Conservation (phyloP, 1,140 invertebrate genomes). For the Caenorhabditis briggsae region DNA sequence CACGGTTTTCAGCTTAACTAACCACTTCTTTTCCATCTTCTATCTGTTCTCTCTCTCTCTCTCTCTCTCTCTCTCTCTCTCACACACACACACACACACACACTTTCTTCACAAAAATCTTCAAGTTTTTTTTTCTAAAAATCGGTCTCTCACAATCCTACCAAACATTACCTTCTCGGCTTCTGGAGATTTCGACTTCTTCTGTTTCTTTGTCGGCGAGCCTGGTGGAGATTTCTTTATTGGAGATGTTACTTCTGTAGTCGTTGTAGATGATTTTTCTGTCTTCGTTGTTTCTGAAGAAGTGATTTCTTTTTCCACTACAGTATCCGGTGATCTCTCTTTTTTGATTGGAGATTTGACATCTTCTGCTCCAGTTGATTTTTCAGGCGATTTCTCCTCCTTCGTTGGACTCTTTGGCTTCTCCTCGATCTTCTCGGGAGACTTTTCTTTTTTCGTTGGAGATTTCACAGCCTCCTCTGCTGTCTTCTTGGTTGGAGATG, state of each 20-base stretch:
- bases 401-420: not conserved
- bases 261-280: not conserved
- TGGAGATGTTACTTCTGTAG: not conserved
- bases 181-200: conserved; percentile 49
- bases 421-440: not conserved
- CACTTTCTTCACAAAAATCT: not conserved
- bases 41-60: not conserved
- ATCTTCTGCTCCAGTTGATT: not conserved
- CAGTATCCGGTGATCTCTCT: no score
- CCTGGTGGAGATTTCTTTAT: conserved; percentile 4
- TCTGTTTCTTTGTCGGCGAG: conserved; percentile 53
- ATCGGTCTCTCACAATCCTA: conserved; percentile 2
- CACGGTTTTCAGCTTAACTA: not conserved
- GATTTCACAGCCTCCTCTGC: conserved; percentile 11
- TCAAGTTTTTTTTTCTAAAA: conserved; percentile 5
- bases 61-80: not conserved
- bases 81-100: no score
- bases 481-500: conserved; percentile 17
- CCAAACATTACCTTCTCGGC: conserved; percentile 42
- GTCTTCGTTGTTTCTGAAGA: conserved; percentile 5
- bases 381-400: not conserved
- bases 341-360: no score
- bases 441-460: conserved; percentile 43
- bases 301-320: no score
- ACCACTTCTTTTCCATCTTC: not conserved